Evolutionary conservation across 2,888 invertebrate species (phyloP), one percentile per base, ranked within the genome.

Genomic region (Blastobasis lacticolella): DNA sequence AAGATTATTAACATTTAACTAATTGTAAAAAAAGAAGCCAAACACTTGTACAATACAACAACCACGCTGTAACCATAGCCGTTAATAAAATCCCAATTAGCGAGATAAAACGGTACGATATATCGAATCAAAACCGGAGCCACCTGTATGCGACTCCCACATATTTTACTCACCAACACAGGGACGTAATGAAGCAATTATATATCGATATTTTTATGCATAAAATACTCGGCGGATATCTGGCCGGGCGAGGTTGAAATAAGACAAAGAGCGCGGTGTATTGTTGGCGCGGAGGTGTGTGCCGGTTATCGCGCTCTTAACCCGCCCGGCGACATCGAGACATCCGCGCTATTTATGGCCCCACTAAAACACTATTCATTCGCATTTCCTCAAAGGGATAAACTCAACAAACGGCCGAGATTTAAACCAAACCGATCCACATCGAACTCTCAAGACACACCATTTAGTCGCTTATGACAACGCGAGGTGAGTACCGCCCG

Each of bases 201-300:
- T 88, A 88, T 85, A 88, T 87, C 88, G 87, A 87, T 88, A 88
- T 87, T 87, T 88, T 87, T 87, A 84, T 87, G 87, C 88, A 87
- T 87, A 87, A 87, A 86, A 88, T 84, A 80, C 84, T 84, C 80
- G 78, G 84, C 75, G 82, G 81, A 80, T 84, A 83, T 84, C 83
- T 81, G 78, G 80, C 71, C 76, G 74, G 74, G 64, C 68, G 72
- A 71, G 74, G 73, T 69, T 75, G 71, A 87, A 88, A 86, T 84
- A 87, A 88, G 85, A 84, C 83, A 86, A 85, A 82, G 78, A 73
- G 58, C 64, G 69, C 70, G 81, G 80, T 83, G 23, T 85, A 87
- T 87, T 88, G 87, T 88, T 87, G 81, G 79, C 77, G 69, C 76
- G 80, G 81, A 82, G 84, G 86, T 83, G 84, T 83, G 83, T 73